Percentiles rank a stretch among this genome's conserved stretches.
Conservation (phyloP, 2,888 invertebrate genomes). For the Agriopis leucophaearia region DNA sequence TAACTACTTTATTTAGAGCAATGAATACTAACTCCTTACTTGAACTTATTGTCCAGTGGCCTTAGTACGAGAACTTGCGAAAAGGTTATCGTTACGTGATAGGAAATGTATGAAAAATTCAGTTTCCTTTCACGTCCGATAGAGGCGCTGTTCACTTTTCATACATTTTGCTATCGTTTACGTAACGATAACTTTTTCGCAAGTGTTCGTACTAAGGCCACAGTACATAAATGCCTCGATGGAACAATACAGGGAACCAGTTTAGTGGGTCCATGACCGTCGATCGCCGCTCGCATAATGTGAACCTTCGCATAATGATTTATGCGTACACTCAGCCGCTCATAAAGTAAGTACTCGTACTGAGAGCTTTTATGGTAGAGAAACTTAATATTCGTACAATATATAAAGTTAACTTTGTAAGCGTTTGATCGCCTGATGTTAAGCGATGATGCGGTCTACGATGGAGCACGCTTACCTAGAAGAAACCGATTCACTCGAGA, state of each 20-base stretch:
- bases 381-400: neutral
- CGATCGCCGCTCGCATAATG: slow-evolving; percentile 72
- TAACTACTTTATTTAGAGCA: neutral
- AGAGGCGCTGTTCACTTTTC: too few species aligned
- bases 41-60: neutral
- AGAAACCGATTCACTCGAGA: too few species aligned
- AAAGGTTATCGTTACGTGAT: too few species aligned
- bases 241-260: slow-evolving; percentile 79
- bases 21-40: neutral
- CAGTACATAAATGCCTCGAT: neutral
- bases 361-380: neutral
- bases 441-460: too few species aligned
- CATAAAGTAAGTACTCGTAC: neutral
- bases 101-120: too few species aligned
- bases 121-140: too few species aligned
- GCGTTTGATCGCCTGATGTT: neutral
- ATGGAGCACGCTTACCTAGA: too few species aligned
- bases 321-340: slow-evolving; percentile 58
- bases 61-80: too few species aligned
- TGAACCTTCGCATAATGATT: slow-evolving; percentile 70
- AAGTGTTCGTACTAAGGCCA: too few species aligned
- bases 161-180: too few species aligned
- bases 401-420: neutral
- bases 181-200: too few species aligned
- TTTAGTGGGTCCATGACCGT: slow-evolving; percentile 81